phyloP scores from a whole-genome alignment of 2,888 invertebrate species.

The Dasysyrphus albostriatus region DNA sequence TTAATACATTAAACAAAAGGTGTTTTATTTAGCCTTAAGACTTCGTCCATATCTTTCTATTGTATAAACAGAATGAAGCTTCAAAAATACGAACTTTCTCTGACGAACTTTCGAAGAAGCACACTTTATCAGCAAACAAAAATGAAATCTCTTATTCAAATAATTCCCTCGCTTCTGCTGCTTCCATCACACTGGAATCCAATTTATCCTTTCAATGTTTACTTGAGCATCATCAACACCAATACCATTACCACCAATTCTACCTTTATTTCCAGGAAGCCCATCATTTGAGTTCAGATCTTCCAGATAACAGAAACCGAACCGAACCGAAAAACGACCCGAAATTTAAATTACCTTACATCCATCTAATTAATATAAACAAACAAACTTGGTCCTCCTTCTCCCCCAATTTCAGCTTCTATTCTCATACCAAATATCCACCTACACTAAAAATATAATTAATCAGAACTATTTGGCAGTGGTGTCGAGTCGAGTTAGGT shows the following conservation, averaged over 20 bases:
- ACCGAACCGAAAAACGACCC: conserved; percentile 35
- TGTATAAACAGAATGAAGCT: background rate
- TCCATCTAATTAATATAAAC: conserved; percentile 10
- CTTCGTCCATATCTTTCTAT: background rate
- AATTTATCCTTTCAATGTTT: conserved; percentile 30
- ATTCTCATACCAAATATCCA: background rate
- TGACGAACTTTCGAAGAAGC: background rate
- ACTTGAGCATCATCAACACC: conserved; percentile 8
- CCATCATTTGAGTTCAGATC: conserved; percentile 7
- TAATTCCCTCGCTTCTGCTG: background rate
- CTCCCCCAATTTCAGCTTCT: background rate
- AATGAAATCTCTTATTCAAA: conserved; percentile 19
- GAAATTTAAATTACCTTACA: conserved; percentile 29
- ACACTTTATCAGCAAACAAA: conserved; percentile 14
- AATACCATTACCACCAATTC: background rate
- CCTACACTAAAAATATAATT: conserved; percentile 32
- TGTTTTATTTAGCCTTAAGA: background rate
- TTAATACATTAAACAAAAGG: background rate
- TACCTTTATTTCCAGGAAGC: background rate
- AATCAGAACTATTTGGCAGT: conserved; percentile 17
- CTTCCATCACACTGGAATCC: background rate
- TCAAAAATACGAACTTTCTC: background rate
- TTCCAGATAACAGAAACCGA: conserved; percentile 23
- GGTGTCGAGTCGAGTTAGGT: background rate
- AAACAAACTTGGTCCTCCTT: no score